Evolutionary conservation across 2,113 vertebrate species (phyloP).

Genomic region (Toxotes chatareus): DNA sequence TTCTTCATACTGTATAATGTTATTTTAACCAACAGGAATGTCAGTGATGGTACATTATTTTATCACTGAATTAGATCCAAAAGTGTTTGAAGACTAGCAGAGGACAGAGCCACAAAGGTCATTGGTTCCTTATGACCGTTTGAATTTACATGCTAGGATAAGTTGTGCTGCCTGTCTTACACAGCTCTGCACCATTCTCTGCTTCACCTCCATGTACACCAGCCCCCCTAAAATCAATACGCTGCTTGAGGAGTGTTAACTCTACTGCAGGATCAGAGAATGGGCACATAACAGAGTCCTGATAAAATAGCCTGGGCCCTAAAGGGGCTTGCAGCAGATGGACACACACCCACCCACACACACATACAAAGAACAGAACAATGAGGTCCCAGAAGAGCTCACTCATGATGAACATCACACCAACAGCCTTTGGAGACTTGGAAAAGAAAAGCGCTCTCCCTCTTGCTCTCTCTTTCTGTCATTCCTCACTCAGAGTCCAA

Average conservation of each 20-base stretch:
- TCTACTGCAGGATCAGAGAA: constrained; percentile 18
- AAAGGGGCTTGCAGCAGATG: constrained; percentile 50
- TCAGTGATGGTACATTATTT: too few species aligned
- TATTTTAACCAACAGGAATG: too few species aligned
- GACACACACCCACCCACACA: constrained; percentile 40
- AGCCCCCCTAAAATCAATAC: constrained; percentile 41
- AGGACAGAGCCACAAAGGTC: neutral
- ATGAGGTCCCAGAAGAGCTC: constrained; percentile 60
- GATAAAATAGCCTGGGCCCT: constrained; percentile 42
- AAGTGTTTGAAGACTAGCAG: neutral
- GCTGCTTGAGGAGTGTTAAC: constrained; percentile 30
- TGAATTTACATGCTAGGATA: constrained; percentile 1
- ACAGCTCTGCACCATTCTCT: constrained; percentile 19
- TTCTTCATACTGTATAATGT: too few species aligned
- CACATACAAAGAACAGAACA: constrained; percentile 51
- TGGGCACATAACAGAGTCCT: neutral
- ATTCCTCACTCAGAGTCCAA: constrained; percentile 48
- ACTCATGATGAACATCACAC: constrained; percentile 44
- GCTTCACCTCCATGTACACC: neutral
- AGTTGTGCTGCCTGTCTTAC: neutral
- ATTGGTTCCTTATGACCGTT: neutral
- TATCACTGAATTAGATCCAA: too few species aligned
- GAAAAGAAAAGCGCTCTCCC: constrained; percentile 37
- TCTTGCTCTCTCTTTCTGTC: constrained; percentile 32
- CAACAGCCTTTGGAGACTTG: constrained; percentile 40